These are phyloP conservation scores for Hormaphis cornu DNA, from an alignment of 1,140 invertebrate species.

Conservation along the genomic window DNA sequence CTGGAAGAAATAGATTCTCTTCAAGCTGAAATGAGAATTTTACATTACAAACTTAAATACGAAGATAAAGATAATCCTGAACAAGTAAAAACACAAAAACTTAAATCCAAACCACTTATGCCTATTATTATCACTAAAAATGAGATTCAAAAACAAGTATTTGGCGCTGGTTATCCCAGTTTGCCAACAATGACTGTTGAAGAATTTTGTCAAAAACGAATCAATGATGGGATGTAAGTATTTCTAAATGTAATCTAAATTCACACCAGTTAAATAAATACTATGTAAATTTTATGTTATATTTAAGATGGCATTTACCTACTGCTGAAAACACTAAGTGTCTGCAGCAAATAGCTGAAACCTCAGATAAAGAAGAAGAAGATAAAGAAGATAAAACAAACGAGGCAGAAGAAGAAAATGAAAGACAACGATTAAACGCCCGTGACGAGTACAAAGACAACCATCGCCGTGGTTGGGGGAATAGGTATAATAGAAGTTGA, in stretches of 20 bases:
- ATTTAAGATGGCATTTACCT: slow-evolving; percentile 41
- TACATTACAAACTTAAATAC: slow-evolving; percentile 48
- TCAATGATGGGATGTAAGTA: slow-evolving; percentile 65
- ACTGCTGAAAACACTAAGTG: slow-evolving; percentile 35
- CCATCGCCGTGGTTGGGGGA: slow-evolving; percentile 78
- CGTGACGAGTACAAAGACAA: slow-evolving; percentile 91
- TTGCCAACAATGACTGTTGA: slow-evolving; percentile 84
- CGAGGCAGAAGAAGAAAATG: slow-evolving; percentile 58
- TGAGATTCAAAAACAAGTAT: slow-evolving; percentile 82
- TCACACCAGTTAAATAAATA: background rate
- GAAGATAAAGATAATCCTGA: slow-evolving; percentile 49
- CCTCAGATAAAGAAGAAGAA: slow-evolving; percentile 43
- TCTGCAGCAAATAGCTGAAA: slow-evolving; percentile 39
- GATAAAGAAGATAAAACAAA: slow-evolving; percentile 50
- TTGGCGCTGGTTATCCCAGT: slow-evolving; percentile 88
- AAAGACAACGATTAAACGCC: slow-evolving; percentile 60
- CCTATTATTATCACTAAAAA: slow-evolving; percentile 90
- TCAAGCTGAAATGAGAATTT: slow-evolving; percentile 59
- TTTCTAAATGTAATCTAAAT: background rate
- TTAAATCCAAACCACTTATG: slow-evolving; percentile 50
- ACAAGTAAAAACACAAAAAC: slow-evolving; percentile 35
- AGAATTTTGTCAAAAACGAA: slow-evolving; percentile 88
- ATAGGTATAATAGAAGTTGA: slow-evolving; percentile 74
- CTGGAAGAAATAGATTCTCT: slow-evolving; percentile 69
- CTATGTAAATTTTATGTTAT: background rate